Conservation (phyloP, 2,797 vertebrate species). For the Catharus ustulatus region DNA sequence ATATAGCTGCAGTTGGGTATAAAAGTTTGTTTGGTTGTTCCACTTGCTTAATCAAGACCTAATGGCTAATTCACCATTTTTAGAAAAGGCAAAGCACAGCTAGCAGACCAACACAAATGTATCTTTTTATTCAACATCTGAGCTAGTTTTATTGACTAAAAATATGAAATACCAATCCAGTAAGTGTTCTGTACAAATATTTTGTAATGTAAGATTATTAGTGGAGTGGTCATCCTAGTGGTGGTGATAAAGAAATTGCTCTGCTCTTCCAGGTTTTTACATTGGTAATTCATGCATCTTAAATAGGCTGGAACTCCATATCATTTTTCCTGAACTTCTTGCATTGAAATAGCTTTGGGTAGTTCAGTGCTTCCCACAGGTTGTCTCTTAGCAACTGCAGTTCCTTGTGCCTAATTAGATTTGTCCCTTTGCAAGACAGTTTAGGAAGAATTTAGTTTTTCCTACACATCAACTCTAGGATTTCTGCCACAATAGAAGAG, state of each 20-base stretch:
- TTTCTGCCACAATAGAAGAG: neutral
- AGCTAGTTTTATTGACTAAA: neutral
- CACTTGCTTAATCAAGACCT: neutral
- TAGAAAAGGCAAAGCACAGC: neutral
- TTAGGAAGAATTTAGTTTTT: neutral
- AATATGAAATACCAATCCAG: neutral
- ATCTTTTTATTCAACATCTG: neutral
- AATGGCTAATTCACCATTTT: neutral
- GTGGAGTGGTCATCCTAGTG: neutral
- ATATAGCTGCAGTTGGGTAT: neutral
- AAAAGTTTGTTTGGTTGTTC: neutral
- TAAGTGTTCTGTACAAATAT: neutral
- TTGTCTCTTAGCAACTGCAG: neutral
- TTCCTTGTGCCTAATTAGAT: neutral
- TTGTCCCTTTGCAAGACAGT: neutral
- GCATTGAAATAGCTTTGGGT: neutral
- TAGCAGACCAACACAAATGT: neutral
- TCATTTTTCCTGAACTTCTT: neutral
- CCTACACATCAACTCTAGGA: fast-evolving
- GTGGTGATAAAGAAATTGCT: neutral
- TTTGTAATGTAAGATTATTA: neutral
- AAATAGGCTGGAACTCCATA: neutral
- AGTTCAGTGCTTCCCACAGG: neutral
- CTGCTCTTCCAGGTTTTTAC: neutral
- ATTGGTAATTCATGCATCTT: neutral